Base-by-base conservation (phyloP, 2,113 vertebrate species). In the Dipodomys merriami region DNA sequence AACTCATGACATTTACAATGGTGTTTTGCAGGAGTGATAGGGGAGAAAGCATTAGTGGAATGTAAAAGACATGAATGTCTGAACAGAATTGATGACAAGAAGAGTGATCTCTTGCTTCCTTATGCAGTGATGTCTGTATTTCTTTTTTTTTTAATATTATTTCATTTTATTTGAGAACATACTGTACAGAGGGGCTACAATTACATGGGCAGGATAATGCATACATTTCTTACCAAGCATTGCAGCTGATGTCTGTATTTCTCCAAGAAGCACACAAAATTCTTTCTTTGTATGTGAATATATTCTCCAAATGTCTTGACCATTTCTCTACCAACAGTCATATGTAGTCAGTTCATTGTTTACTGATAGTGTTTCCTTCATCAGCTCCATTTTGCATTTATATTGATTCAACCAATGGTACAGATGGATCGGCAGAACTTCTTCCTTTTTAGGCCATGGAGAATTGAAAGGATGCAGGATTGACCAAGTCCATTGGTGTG, bases 391-490 rank as follows among this genome's bases (percentile, higher is more conserved):
- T 1, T 65, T 22, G 7, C 6, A 72, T 83, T 83, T 68, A 60
- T 69, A 53, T 35, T 35, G 2, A 16, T n/a, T 15, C 29, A 64
- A 23, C 8, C 20, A 80, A 12, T 4, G 68, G 8, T 25, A 16
- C 4, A 0, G 22, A 33, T 5, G 29, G 39, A 15, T 60, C 72
- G 69, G 81, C 30, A 68, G 7, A 35, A 85, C 46, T 82, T 7
- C 4, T 67, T 83, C 30, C 16, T 86, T 83, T 76, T 16, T 15
- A 99, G 98, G 98, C 98, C 60, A 95, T 98, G 93, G 98, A 99
- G 96, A 98, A 98, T 33, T 98, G 98, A 27, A 97, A 98, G 95
- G 98, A 99, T 19, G 97, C 94, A 0, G 98, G 98, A 25, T 95
- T 98, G 93, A 97, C 97, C 25, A 99, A 93, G 67, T 93, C 91